Evolutionary conservation across 1,140 invertebrate species (phyloP), one percentile per base, ranked within the genome.

Genomic region (Orchesella cincta): DNA sequence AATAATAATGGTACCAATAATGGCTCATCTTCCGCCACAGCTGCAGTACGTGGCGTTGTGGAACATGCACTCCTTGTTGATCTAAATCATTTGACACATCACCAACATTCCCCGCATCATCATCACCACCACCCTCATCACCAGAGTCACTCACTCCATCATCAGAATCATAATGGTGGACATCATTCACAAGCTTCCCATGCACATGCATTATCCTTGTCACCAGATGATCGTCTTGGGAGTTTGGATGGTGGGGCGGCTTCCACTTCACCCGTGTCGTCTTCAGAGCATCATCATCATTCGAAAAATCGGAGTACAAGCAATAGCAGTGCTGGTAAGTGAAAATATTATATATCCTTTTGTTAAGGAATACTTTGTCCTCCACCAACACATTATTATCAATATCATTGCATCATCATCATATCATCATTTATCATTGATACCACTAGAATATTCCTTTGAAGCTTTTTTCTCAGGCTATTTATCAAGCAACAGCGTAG

Each of bases 151-250:
- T 8, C 14, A 70, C 72, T 72, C 35, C 79, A 75, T 52, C 79
- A 80, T 78, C 79, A 76, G 67, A 74, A 39, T 31, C 67, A 74
- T 12, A 23, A 23, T 57, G 54, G 54, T 12, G 54, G 54, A 18
- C 12, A 23, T 5, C 14, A 18, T 23, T 23, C 33, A 3, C 62
- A 67, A 29, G 31, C 62, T 8, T 26, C 62, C 23, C 62, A 67
- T n/a, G 23, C 33, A 16, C 62, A 67, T 33, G 26, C 62, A 29
- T 67, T 57, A 26, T 57, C 54, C 14, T 57, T 67, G 31, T 67
- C 62, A 1, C 62, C 62, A 31, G 79, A 80, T 39, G 79, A 80
- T 73, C 79, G 79, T 5, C 57, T 80, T 16, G 64, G 51, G n/a
- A 74, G 72, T 75, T 52, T 73, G 29, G 76, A 77, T 1, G n/a